Conservation (phyloP, 2,888 invertebrate genomes). For the Ectemnius cavifrons region DNA sequence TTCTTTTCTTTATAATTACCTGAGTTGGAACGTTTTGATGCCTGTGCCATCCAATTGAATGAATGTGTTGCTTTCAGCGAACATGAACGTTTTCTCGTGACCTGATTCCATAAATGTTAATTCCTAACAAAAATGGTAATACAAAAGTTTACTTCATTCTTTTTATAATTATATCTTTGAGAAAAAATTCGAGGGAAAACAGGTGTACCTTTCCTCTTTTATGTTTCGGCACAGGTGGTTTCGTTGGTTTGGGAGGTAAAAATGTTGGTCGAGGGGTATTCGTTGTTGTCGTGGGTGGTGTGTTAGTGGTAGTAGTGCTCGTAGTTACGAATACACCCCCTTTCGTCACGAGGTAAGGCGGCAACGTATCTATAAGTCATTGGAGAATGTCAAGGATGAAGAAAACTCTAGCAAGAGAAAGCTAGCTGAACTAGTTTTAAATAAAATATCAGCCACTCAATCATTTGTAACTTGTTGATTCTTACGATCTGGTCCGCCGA, state of each 20-base stretch:
- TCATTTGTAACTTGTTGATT: not conserved
- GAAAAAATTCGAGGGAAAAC: no score
- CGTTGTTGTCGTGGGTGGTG: conserved; percentile 79
- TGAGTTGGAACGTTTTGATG: conserved; percentile 92
- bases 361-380: conserved; percentile 79
- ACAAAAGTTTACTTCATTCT: not conserved
- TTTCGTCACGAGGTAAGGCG: conserved; percentile 78
- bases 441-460: not conserved
- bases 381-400: no score
- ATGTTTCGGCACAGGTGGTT: conserved; percentile 85
- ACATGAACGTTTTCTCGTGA: conserved; percentile 92
- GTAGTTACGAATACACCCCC: conserved; percentile 74
- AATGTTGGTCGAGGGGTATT: conserved; percentile 73
- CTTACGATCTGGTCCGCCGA: conserved; percentile 79
- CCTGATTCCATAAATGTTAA: conserved; percentile 92
- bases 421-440: not conserved
- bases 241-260: conserved; percentile 78
- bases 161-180: not conserved
- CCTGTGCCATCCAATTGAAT: conserved; percentile 95
- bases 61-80: conserved; percentile 93
- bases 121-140: conserved; percentile 78
- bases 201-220: conserved; percentile 81
- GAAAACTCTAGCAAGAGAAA: not conserved
- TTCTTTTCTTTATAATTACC: conserved; percentile 79
- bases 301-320: conserved; percentile 78